Evolutionary conservation across 2,113 vertebrate species (phyloP).

Genomic region (Thomomys bottae): DNA sequence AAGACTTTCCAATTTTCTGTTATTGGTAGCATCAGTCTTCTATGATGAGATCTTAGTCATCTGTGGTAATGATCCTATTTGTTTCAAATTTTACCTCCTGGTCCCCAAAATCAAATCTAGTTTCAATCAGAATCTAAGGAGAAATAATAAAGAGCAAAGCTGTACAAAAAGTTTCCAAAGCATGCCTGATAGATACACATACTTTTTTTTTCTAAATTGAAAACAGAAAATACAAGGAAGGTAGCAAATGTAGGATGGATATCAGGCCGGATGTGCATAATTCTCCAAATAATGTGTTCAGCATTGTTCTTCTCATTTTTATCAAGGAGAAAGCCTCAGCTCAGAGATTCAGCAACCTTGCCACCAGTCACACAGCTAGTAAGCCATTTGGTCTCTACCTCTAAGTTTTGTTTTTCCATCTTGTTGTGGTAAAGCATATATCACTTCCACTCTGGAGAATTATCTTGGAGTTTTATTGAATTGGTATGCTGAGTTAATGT

Average conservation of each 20-base stretch:
- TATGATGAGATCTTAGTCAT: not conserved
- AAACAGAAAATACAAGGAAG: not conserved
- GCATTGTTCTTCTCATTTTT: not conserved
- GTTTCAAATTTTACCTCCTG: constrained; percentile 13
- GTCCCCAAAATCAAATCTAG: constrained; percentile 29
- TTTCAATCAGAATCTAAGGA: constrained; percentile 42
- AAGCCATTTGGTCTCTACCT: not conserved
- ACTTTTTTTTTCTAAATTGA: not conserved
- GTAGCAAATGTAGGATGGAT: not conserved
- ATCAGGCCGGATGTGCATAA: not conserved
- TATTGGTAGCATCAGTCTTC: constrained; percentile 62
- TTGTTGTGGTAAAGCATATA: not conserved
- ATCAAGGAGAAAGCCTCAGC: not conserved
- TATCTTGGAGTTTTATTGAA: not conserved
- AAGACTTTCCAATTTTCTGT: constrained; percentile 10
- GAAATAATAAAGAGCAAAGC: not conserved
- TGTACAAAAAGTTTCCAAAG: not conserved
- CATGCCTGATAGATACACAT: not conserved
- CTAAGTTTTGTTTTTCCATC: not conserved
- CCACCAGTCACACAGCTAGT: not conserved
- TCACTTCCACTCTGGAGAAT: not conserved
- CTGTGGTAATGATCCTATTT: constrained; percentile 59
- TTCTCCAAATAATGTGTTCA: not conserved
- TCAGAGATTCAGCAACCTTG: not conserved
- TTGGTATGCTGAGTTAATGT: not conserved